These are phyloP conservation scores for Brachionus rotundiformis DNA, from an alignment of 1,140 invertebrate genomes.

Conservation along the genomic window DNA sequence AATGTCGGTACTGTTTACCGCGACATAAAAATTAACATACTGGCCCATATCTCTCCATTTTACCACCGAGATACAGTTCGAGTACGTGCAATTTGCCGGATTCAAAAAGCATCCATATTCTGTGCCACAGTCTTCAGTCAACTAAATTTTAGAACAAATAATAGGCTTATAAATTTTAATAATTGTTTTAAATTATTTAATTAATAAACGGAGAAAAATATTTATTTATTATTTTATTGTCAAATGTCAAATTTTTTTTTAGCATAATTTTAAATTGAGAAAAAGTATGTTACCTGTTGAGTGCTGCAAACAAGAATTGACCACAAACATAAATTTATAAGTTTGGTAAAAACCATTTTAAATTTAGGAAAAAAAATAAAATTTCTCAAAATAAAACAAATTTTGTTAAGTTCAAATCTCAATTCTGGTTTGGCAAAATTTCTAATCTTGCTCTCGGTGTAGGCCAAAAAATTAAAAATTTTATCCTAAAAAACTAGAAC, in stretches of 20 bases:
- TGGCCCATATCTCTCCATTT: conserved; percentile 24
- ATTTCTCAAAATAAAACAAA: not conserved
- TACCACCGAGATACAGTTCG: not conserved
- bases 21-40: not conserved
- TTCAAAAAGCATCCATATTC: conserved; percentile 24
- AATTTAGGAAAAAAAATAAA: not conserved
- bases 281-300: not conserved
- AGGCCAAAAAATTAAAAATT: not conserved
- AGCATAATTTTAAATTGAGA: not conserved
- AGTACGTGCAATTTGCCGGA: conserved; percentile 5
- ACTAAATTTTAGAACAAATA: not conserved
- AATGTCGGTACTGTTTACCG: not conserved
- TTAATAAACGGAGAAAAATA: no score
- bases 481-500: not conserved
- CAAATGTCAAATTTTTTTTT: no score
- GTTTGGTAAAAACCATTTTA: not conserved
- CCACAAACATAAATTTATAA: not conserved
- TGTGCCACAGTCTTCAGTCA: conserved; percentile 14
- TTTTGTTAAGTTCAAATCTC: not conserved
- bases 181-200: no score
- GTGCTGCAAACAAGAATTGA: not conserved
- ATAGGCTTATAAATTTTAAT: no score
- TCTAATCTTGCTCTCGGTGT: not conserved
- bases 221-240: no score
- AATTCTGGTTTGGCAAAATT: not conserved